phyloP scores from a whole-genome alignment of 2,113 vertebrate species.

The Reinhardtius hippoglossoides region DNA sequence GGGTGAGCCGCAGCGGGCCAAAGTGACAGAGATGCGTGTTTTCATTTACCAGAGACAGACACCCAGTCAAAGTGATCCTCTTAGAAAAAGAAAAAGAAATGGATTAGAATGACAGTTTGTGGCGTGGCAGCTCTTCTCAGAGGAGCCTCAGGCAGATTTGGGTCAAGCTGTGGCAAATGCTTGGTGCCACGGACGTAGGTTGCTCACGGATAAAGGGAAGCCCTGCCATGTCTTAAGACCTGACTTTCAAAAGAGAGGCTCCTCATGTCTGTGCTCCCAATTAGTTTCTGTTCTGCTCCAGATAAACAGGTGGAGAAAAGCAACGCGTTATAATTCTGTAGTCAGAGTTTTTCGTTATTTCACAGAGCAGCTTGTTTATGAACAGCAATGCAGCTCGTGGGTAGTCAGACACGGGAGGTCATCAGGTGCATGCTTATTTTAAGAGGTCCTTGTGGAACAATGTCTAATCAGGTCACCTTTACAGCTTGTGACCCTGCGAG shows the following conservation, averaged over 20 bases:
- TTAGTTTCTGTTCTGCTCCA: neutral
- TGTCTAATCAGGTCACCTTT: slow-evolving; percentile 35
- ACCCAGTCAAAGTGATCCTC: slow-evolving; percentile 2
- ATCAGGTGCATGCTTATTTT: slow-evolving; percentile 1
- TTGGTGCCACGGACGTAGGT: slow-evolving; percentile 25
- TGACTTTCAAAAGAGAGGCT: neutral
- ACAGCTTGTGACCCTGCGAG: neutral
- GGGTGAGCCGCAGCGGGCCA: slow-evolving; percentile 32
- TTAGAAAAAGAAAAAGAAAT: neutral
- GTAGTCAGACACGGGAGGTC: neutral
- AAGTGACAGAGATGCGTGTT: slow-evolving; percentile 51
- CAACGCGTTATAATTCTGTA: neutral
- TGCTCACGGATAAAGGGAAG: slow-evolving; percentile 37
- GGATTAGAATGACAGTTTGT: slow-evolving; percentile 32
- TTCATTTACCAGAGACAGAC: slow-evolving; percentile 43
- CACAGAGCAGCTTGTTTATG: neutral
- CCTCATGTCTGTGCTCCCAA: neutral
- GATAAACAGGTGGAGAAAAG: neutral
- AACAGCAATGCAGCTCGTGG: neutral
- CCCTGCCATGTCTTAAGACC: slow-evolving; percentile 16
- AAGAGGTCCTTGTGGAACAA: slow-evolving; percentile 9
- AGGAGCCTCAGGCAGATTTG: slow-evolving; percentile 65
- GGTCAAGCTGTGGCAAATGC: slow-evolving; percentile 66
- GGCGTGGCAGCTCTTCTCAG: slow-evolving; percentile 27
- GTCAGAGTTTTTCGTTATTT: neutral